Percentiles rank a stretch among this genome's conserved stretches.
Conservation (phyloP, 2,113 vertebrate genomes). For the Xiphias gladius region DNA sequence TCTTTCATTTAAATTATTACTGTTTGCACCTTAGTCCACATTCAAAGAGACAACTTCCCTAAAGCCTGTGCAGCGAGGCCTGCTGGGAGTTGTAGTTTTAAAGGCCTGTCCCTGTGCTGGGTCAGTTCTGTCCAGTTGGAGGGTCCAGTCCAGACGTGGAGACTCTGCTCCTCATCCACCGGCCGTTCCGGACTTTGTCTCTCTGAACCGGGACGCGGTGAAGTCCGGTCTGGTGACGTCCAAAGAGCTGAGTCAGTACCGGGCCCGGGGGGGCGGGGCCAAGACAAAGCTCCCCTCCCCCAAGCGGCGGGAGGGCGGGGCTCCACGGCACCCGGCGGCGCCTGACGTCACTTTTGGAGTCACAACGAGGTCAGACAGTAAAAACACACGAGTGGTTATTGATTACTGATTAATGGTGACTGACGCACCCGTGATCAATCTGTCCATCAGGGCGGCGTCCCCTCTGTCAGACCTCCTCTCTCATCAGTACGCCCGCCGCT, state of each 20-base stretch:
- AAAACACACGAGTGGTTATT: neutral
- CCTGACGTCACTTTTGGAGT: constrained; percentile 81
- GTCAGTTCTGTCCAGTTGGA: constrained; percentile 89
- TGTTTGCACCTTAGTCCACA: too few relatives aligned
- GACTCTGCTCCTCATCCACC: neutral
- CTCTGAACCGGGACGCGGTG: constrained; percentile 86
- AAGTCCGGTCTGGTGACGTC: constrained; percentile 85
- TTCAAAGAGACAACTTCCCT: too few relatives aligned
- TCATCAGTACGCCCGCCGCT: constrained; percentile 87
- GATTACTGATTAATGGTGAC: neutral
- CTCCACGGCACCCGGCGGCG: neutral
- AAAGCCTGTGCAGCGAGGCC: too few relatives aligned
- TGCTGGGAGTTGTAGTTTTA: constrained; percentile 22
- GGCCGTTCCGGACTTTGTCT: constrained; percentile 82
- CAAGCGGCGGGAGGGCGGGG: constrained; percentile 25
- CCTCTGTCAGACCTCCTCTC: constrained; percentile 88
- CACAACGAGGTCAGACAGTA: constrained; percentile 75
- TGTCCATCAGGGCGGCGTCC: constrained; percentile 82
- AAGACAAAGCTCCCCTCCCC: constrained; percentile 55
- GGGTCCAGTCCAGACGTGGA: constrained; percentile 43
- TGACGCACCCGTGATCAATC: neutral
- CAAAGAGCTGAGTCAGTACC: constrained; percentile 85
- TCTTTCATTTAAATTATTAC: too few relatives aligned
- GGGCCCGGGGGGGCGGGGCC: constrained; percentile 67
- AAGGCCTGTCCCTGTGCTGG: neutral